These are phyloP conservation scores for Poeciliopsis gracilis DNA, from an alignment of 2,797 vertebrate species.

Conservation along the genomic window DNA sequence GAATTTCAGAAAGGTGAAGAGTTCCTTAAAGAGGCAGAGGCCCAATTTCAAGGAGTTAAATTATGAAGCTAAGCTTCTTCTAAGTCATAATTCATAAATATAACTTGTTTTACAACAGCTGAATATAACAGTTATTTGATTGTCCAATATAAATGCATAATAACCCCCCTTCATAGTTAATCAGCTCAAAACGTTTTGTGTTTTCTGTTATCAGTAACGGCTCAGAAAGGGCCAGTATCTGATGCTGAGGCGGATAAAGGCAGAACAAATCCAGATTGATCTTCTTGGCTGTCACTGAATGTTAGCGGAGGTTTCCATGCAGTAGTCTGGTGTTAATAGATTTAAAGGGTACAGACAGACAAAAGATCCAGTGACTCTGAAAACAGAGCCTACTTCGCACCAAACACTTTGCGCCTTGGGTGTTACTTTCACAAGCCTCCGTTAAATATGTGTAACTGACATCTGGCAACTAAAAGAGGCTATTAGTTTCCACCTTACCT, in stretches of 20 bases:
- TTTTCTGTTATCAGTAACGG: background rate
- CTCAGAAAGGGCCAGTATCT: background rate
- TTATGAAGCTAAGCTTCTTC: too few species aligned
- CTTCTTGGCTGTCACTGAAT: constrained; percentile 12
- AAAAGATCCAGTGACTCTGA: constrained; percentile 53
- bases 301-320: constrained; percentile 43
- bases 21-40: too few species aligned
- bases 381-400: constrained; percentile 61
- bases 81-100: too few species aligned
- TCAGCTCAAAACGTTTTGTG: background rate
- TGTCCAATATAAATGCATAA: too few species aligned
- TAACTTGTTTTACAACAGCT: too few species aligned
- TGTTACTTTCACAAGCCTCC: constrained; percentile 70
- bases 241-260: background rate
- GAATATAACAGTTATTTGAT: too few species aligned
- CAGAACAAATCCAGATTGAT: constrained; percentile 12
- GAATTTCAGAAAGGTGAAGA: too few species aligned
- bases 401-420: constrained; percentile 71
- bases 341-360: constrained; percentile 51
- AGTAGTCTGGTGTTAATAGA: constrained; percentile 56
- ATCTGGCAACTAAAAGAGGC: constrained; percentile 56
- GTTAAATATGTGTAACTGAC: constrained; percentile 72
- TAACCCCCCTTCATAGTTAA: background rate
- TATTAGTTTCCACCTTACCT: constrained; percentile 26
- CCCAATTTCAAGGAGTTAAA: too few species aligned